Evolutionary conservation across 2,113 vertebrate species (phyloP), one percentile per base, ranked within the genome.

Genomic region (Rallus limicola): DNA sequence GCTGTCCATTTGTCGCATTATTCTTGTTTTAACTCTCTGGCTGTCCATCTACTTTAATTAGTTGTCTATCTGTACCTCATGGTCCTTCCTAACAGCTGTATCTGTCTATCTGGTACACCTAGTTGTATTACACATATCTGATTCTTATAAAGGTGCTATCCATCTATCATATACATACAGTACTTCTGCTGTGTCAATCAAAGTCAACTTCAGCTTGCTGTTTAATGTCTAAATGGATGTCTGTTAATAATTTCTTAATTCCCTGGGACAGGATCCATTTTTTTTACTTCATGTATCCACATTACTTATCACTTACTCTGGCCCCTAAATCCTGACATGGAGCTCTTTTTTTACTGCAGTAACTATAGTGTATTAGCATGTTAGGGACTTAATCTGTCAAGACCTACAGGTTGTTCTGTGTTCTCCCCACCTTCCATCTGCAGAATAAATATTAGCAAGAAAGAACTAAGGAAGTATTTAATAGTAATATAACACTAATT

Each of bases 191-290:
- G 16, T 86, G 88, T 91, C 89, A 93, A 60, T 91, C 89, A 92
- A 92, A 92, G 69, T 89, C 81, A 81, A 34, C 13, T 29, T 79
- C 52, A 75, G 7, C 42, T 85, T 91, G 60, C 48, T 4, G 1
- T 71, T 91, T 83, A 59, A 84, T 79, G 29, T 71, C 77, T 89
- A 84, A 83, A 92, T 86, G 34, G 62, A 87, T 84, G 38, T 60
- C 13, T 95, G 69, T 84, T 88, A 56, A 81, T 92, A 89, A 38
- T 86, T 83, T 89, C 90, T 94, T 92, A 95, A 88, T 81, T 91
- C 34, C 14, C 31, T 78, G 12, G 46, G 46, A 90, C 46, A 88
- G 23, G 24, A 88, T 48, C 24, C 7, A 55, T 88, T 91, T 62
- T 92, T 92, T 93, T 72, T 5, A 12, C 6, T 78, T 74, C 14